Evolutionary conservation across 2,888 invertebrate species (phyloP).

Genomic region (Vanessa cardui): DNA sequence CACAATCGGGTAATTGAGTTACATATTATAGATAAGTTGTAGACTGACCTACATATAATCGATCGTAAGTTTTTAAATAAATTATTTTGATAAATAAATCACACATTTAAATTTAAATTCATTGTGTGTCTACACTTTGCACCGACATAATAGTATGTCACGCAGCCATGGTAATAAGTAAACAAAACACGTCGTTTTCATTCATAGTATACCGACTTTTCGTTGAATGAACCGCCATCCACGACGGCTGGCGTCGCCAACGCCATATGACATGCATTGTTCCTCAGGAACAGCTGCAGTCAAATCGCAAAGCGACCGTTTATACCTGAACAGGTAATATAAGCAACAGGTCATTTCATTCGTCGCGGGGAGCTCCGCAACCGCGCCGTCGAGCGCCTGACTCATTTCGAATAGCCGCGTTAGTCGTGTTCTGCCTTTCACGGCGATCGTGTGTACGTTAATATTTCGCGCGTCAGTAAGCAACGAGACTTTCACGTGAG

Average conservation of each 20-base stretch:
- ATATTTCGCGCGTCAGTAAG: slow-evolving; percentile 48
- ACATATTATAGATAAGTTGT: background rate
- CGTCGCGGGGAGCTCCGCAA: slow-evolving; percentile 63
- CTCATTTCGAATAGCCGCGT: slow-evolving; percentile 43
- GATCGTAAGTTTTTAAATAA: background rate
- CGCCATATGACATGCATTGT: slow-evolving; percentile 69
- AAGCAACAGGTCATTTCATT: slow-evolving; percentile 81
- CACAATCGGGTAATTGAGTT: background rate
- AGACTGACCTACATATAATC: slow-evolving; percentile 4
- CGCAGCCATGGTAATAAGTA: slow-evolving; percentile 43
- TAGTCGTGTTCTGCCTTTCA: slow-evolving; percentile 63
- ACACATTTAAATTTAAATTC: background rate
- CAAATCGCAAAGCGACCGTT: slow-evolving; percentile 66
- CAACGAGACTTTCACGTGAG: slow-evolving; percentile 58
- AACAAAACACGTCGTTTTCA: slow-evolving; percentile 68
- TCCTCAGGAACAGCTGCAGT: slow-evolving; percentile 69
- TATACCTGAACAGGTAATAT: slow-evolving; percentile 78
- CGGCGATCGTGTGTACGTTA: slow-evolving; percentile 48
- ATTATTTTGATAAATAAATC: slow-evolving; percentile 1
- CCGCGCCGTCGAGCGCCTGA: slow-evolving; percentile 42
- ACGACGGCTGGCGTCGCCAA: slow-evolving; percentile 49
- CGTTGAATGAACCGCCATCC: slow-evolving; percentile 63
- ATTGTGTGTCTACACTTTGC: slow-evolving; percentile 4
- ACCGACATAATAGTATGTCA: slow-evolving; percentile 7
- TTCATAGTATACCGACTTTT: slow-evolving; percentile 57